Percentiles rank a stretch among this genome's conserved stretches.
These are phyloP conservation scores for Labeo rohita DNA, from an alignment of 2,113 vertebrate species.

Conservation along the genomic window DNA sequence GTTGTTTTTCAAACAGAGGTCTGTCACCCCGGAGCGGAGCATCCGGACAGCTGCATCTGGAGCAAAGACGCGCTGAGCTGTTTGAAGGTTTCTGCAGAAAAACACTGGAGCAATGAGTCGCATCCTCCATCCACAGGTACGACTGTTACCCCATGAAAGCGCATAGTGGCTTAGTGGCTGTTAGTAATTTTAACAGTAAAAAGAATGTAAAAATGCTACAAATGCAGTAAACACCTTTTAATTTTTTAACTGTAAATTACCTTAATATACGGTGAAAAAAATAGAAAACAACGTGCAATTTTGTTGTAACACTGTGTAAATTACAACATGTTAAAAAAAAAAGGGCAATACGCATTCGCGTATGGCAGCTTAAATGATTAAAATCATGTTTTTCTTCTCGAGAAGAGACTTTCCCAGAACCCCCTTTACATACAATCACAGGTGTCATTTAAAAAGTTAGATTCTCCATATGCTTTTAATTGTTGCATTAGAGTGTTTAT, in stretches of 20 bases:
- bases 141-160: conserved; percentile 5
- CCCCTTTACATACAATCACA: neutral
- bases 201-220: neutral
- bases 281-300: neutral
- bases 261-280: neutral
- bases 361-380: neutral
- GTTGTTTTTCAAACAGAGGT: conserved; percentile 12
- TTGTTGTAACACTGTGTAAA: neutral
- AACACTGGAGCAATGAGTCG: conserved; percentile 43
- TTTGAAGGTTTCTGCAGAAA: conserved; percentile 23
- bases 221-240: neutral
- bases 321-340: neutral
- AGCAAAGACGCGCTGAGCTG: conserved; percentile 7
- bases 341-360: neutral
- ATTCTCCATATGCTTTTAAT: neutral
- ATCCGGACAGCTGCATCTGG: conserved; percentile 31
- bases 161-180: neutral
- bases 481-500: neutral
- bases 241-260: neutral
- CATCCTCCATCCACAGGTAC: conserved; percentile 51
- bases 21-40: conserved; percentile 11
- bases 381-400: neutral
- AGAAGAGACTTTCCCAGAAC: neutral
- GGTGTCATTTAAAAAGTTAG: neutral
- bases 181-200: neutral